phyloP scores from a whole-genome alignment of 2,797 vertebrate species.

The Margarornis squamiger region DNA sequence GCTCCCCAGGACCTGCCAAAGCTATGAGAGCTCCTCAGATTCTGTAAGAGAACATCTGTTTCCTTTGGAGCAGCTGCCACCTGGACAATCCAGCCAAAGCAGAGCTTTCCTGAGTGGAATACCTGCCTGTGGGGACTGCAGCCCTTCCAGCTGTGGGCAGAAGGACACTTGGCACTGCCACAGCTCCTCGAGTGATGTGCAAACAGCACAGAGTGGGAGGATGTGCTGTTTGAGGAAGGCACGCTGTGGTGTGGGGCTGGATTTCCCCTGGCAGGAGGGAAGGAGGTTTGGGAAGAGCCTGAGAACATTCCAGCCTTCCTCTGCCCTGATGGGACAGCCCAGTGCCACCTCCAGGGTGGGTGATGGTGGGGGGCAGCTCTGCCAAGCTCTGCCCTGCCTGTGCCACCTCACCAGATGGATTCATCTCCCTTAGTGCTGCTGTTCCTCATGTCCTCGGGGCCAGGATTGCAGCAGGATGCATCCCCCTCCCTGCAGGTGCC shows the following conservation, averaged over 20 bases:
- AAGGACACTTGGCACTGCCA: not conserved
- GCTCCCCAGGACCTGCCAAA: not conserved
- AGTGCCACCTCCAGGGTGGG: not conserved
- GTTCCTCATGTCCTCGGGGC: accelerated
- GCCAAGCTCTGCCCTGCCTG: accelerated
- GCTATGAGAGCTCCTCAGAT: not conserved
- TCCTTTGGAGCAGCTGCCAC: slow-evolving; percentile 57
- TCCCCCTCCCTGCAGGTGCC: not conserved
- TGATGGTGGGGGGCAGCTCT: not conserved
- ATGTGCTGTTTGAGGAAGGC: not conserved
- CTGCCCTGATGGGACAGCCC: not conserved
- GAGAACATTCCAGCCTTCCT: accelerated
- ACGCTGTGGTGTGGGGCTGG: accelerated
- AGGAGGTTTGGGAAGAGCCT: not conserved
- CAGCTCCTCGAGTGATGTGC: not conserved
- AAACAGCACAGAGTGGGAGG: not conserved
- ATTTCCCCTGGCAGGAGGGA: not conserved
- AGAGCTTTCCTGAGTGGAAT: not conserved
- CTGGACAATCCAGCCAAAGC: not conserved
- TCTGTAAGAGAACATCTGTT: slow-evolving; percentile 12
- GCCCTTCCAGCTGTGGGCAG: not conserved
- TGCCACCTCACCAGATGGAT: not conserved
- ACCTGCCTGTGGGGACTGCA: not conserved
- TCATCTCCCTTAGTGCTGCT: not conserved
- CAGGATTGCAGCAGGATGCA: accelerated